Base-by-base conservation (phyloP, 2,113 vertebrate species). In the Mastomys natalensis region DNA sequence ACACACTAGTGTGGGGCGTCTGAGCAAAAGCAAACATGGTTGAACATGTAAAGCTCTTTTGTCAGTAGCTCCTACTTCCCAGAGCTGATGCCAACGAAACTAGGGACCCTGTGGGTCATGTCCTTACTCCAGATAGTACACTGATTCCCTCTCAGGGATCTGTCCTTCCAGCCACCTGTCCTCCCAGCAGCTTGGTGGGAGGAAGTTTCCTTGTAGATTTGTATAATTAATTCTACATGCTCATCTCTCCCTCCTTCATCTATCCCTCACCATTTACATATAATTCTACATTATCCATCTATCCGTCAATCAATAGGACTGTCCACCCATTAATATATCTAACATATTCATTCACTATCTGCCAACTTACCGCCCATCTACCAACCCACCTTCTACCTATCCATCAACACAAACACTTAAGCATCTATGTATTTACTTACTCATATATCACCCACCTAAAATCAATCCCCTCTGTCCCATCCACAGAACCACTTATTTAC, bases 1-100 rank as follows among this genome's bases (percentile, higher is more conserved):
- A 5, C 21, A 2, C 70, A 13, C 24, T 15, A 21, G 22, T 0
- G 8, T 34, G 55, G 40, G 40, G 53, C 0, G 0, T 13, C 51
- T 7, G 29, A 72, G n/a, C 37, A 22, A 72, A 60, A 68, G 45
- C 29, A 60, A 48, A 43, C 43, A 55, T 26, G 86, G 68, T 31
- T 29, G 37, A 37, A n/a, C 7, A 9, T 2, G 15, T 34, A 88
- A 45, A 62, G 60, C 1, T 40, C 40, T 37, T 53, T 34, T 43
- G 68, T 7, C 34, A 15, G 24, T 31, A 4, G 43, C 4, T 2
- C 43, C 31, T 45, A 64, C 45, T 26, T 43, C 60, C 37, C n/a
- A 62, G 70, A 64, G 34, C 62, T n/a, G 45, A 74, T 5, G 6
- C 55, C 77, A 78, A 87, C 22, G 31, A 43, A 60, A 48, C 0